phyloP scores from a whole-genome alignment of 2,797 vertebrate genomes.

The Helostoma temminkii region DNA sequence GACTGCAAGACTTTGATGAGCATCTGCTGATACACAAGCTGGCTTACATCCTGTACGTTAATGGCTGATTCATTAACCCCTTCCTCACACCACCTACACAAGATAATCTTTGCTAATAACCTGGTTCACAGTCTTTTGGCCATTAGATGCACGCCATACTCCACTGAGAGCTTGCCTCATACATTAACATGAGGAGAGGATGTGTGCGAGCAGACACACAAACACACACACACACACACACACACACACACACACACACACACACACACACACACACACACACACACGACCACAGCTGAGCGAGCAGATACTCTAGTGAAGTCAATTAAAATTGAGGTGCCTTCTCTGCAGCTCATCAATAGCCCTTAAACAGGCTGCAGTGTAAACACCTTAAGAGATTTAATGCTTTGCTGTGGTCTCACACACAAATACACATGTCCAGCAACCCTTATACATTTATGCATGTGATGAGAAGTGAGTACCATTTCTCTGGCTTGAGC shows the following conservation, averaged over 20 bases:
- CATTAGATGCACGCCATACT: slow-evolving; percentile 42
- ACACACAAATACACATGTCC: slow-evolving; percentile 9
- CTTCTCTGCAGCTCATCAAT: slow-evolving; percentile 75
- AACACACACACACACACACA: slow-evolving; percentile 21
- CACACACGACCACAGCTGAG: slow-evolving; percentile 56
- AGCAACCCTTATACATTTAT: slow-evolving; percentile 50
- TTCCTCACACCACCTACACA: slow-evolving; percentile 25
- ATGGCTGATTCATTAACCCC: slow-evolving; percentile 46
- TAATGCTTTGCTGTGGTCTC: slow-evolving; percentile 46
- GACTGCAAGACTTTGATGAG: slow-evolving; percentile 49
- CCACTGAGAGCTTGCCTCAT: slow-evolving; percentile 26
- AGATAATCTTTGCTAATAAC: slow-evolving; percentile 18
- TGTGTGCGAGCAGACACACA: slow-evolving; percentile 13
- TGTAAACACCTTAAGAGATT: slow-evolving; percentile 62
- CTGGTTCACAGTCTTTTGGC: slow-evolving; percentile 1
- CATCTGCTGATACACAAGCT: slow-evolving; percentile 40
- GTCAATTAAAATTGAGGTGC: slow-evolving; percentile 66
- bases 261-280: slow-evolving; percentile 61
- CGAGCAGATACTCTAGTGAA: slow-evolving; percentile 52
- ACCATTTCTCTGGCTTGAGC: slow-evolving; percentile 1
- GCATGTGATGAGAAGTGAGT: slow-evolving; percentile 42
- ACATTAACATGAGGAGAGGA: slow-evolving; percentile 59
- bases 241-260: slow-evolving; percentile 33
- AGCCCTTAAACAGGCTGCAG: slow-evolving; percentile 68
- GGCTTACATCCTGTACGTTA: slow-evolving; percentile 43